phyloP scores from a whole-genome alignment of 2,113 vertebrate genomes.

The Crotalus helleri region DNA sequence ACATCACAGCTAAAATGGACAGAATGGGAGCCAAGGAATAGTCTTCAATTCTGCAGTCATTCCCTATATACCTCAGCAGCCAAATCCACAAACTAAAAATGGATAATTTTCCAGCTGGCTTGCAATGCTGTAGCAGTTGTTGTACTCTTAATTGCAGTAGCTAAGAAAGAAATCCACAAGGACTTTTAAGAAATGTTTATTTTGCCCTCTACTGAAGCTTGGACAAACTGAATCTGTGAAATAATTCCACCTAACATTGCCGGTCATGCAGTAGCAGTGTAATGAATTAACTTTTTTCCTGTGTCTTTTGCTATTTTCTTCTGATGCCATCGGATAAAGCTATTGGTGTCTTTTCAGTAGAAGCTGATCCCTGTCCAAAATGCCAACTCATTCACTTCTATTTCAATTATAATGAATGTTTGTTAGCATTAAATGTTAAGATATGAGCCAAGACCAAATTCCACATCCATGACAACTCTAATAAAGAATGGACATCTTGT shows the following conservation, averaged over 20 bases:
- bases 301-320: neutral
- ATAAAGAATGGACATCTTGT: neutral
- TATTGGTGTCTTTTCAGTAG: no score
- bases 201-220: neutral
- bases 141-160: neutral
- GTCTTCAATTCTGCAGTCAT: neutral
- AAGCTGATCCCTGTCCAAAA: neutral
- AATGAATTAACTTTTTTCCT: neutral
- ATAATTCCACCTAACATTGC: neutral
- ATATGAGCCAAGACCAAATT: neutral
- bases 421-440: neutral
- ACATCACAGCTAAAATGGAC: neutral
- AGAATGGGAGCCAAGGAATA: neutral
- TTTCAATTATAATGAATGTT: neutral
- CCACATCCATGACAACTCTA: neutral
- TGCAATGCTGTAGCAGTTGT: neutral
- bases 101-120: neutral
- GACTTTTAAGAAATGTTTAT: neutral
- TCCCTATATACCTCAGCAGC: neutral
- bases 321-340: neutral
- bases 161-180: neutral
- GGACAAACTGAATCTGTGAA: neutral
- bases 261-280: neutral
- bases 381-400: neutral
- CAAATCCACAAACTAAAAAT: neutral